Evolutionary conservation across 2,113 vertebrate genomes (phyloP).

Genomic region (Melanostigma gelatinosum): DNA sequence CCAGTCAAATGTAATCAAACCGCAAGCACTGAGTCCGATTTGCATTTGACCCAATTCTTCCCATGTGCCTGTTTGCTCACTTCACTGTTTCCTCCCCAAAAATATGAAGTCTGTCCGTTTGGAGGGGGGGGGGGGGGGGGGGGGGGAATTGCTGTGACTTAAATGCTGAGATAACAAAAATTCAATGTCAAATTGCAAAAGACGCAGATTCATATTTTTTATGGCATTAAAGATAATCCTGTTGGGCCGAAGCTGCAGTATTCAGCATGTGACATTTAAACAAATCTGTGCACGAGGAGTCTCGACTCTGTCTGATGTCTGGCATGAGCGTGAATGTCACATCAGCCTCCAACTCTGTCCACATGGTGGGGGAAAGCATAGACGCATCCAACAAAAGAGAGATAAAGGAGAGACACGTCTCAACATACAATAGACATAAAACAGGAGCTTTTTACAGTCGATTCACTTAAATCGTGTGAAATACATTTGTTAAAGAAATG

Average conservation of each 20-base stretch:
- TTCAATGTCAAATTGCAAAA: conserved; percentile 7
- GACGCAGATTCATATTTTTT: conserved; percentile 19
- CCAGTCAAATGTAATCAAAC: conserved; percentile 54
- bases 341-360: conserved; percentile 16
- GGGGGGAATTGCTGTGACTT: background rate
- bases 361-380: background rate
- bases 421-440: background rate
- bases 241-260: conserved; percentile 36
- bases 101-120: conserved; percentile 28
- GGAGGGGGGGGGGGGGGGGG: no score
- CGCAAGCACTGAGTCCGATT: conserved; percentile 53
- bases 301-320: conserved; percentile 30
- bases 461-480: background rate
- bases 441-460: background rate
- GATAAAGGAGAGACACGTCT: background rate
- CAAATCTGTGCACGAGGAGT: conserved; percentile 37
- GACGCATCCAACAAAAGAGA: background rate
- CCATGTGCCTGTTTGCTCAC: conserved; percentile 26
- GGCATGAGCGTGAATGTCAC: conserved; percentile 44
- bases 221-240: conserved; percentile 37
- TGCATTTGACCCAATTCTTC: conserved; percentile 70
- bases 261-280: conserved; percentile 60
- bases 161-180: conserved; percentile 9
- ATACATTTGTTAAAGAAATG: background rate
- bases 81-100: conserved; percentile 20